phyloP scores from a whole-genome alignment of 2,888 invertebrate species.

The Thyatira batis region DNA sequence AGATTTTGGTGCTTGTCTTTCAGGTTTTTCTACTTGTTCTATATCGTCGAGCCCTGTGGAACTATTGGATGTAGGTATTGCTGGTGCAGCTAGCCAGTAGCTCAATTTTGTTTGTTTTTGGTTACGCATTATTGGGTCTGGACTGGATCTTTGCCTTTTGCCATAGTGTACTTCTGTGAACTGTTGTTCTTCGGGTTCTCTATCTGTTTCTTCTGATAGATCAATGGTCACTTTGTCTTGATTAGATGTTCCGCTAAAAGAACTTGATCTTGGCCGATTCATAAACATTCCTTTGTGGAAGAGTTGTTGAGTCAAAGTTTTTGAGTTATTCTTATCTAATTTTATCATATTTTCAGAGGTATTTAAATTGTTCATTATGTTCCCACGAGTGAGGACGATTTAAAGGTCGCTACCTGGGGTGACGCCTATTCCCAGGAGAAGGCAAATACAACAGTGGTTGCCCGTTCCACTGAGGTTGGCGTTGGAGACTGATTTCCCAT shows the following conservation, averaged over 20 bases:
- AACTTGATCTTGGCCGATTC: neutral
- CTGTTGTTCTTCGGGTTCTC: slow-evolving; percentile 7
- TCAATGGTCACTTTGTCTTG: neutral
- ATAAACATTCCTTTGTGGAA: neutral
- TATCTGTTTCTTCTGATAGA: neutral
- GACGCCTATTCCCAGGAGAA: neutral
- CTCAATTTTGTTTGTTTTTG: slow-evolving; percentile 11
- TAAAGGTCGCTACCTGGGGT: neutral
- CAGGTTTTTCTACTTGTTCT: slow-evolving; percentile 3
- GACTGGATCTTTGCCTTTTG: slow-evolving; percentile 7
- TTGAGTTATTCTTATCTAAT: neutral
- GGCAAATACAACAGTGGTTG: neutral
- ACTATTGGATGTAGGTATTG: slow-evolving; percentile 11
- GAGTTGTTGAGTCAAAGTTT: neutral
- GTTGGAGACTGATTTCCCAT: neutral
- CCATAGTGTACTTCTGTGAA: slow-evolving; percentile 9
- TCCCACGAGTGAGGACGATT: neutral
- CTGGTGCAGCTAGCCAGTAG: slow-evolving; percentile 13
- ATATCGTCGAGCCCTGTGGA: slow-evolving; percentile 1
- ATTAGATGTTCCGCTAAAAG: neutral
- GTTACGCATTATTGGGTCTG: neutral
- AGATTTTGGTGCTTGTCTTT: neutral
- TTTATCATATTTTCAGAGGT: neutral
- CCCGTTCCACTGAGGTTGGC: neutral
- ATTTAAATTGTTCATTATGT: neutral